Conservation (phyloP, 2,888 invertebrate species). For the Clostera curtula region DNA sequence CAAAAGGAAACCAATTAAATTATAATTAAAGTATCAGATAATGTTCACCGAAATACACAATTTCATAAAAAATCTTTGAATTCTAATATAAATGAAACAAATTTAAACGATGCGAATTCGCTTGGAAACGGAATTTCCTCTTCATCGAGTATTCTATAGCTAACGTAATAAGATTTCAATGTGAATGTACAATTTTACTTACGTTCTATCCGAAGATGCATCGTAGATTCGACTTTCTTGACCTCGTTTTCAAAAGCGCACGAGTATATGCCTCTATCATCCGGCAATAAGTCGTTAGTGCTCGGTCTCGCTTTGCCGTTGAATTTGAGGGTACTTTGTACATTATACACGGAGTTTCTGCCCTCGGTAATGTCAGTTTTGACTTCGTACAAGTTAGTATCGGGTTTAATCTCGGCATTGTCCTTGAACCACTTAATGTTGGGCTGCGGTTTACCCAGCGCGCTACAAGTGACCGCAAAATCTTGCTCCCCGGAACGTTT, state of each 20-base stretch:
- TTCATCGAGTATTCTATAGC: background rate
- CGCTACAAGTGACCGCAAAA: constrained; percentile 87
- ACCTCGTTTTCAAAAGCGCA: constrained; percentile 94
- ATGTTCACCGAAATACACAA: constrained; percentile 3
- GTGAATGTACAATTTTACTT: constrained; percentile 47
- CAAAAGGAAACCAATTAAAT: constrained; percentile 13
- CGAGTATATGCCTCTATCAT: constrained; percentile 90
- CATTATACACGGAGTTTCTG: constrained; percentile 85
- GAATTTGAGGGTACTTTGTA: constrained; percentile 88
- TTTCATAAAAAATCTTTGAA: background rate
- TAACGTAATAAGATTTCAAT: constrained; percentile 3
- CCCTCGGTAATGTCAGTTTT: constrained; percentile 85
- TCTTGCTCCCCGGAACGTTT: constrained; percentile 85
- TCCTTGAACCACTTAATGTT: constrained; percentile 91
- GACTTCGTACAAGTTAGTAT: constrained; percentile 87
- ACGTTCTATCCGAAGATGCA: constrained; percentile 94
- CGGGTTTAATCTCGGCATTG: constrained; percentile 84
- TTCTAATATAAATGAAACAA: background rate
- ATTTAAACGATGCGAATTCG: background rate
- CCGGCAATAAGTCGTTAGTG: constrained; percentile 84
- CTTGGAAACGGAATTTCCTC: constrained; percentile 1
- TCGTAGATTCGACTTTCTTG: constrained; percentile 88
- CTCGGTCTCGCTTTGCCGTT: constrained; percentile 85
- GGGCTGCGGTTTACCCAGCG: constrained; percentile 91
- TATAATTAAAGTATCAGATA: too few species aligned